Base-by-base conservation (phyloP, 2,113 vertebrate species). In the Regulus satrapa region DNA sequence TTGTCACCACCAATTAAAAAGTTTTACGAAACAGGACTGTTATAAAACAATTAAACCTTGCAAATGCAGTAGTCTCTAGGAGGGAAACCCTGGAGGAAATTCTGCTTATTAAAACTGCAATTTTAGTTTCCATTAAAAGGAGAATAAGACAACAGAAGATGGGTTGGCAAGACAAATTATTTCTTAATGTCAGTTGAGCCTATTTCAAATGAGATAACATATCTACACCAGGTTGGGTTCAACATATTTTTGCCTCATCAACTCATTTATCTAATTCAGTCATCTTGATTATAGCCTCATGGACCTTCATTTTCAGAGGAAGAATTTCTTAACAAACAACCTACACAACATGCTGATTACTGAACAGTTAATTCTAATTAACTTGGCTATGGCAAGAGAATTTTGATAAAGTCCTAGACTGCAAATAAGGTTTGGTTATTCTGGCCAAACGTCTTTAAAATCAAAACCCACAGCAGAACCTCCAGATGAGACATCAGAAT, bases 201-300 rank as follows among this genome's bases (percentile, higher is more conserved):
- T 98, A 97, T 98, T 98, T 98, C 95, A 98, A 98, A 98, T 98
- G 97, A 98, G 98, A 97, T 97, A 98, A 97, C 97, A 2, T 97
- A 98, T 97, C 97, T 98, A 95, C 86, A 98, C 95, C 96, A 98
- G 97, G 98, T 97, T 98, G 97, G 87, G 97, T 98, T 98, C 97
- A 97, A 96, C 87, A 97, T 92, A 97, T 97, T 98, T 97, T 97
- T 97, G 96, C 96, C 96, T 98, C 96, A 93, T 98, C 97, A 95
- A 98, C 97, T 98, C 98, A 98, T 98, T 98, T 98, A 98, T 98
- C 98, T 98, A 98, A 98, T 98, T 98, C 98, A 98, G 98, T 98
- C 98, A 98, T 98, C 97, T 97, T 98, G 97, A 98, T 98, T 98
- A 98, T 51, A 97, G 97, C 98, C 98, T 98, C 97, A 74, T 88